Percentiles rank a stretch among this genome's conserved stretches.
Conservation (phyloP, 2,113 vertebrate genomes). For the Lonchura striata region DNA sequence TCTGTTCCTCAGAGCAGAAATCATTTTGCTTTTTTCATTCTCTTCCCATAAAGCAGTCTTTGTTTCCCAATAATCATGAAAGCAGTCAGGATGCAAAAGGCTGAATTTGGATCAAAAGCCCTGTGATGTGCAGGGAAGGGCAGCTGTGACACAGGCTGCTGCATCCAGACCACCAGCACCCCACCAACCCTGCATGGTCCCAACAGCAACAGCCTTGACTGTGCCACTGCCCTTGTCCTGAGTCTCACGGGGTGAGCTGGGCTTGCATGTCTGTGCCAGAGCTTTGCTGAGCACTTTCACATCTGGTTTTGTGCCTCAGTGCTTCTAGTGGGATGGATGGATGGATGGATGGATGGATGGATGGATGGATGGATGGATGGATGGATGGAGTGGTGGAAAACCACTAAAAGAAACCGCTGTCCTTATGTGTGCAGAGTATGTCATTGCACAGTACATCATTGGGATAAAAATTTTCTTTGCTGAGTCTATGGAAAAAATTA, state of each 20-base stretch:
- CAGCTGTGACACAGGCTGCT: neutral
- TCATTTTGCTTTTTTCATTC: neutral
- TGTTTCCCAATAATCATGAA: neutral
- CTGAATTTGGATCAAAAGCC: neutral
- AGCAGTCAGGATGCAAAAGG: neutral
- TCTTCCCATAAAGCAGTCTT: neutral
- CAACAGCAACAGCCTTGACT: fast-evolving
- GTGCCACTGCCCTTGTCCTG: neutral
- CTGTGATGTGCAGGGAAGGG: neutral
- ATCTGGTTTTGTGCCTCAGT: neutral
- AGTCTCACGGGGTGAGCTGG: neutral
- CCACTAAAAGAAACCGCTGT: neutral
- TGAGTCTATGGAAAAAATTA: neutral
- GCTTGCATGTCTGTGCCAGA: neutral
- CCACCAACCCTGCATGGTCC: fast-evolving
- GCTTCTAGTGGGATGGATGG: neutral
- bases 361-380: neutral
- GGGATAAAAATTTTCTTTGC: neutral
- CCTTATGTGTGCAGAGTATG: neutral
- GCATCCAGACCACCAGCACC: neutral
- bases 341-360: neutral
- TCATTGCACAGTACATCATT: fast-evolving
- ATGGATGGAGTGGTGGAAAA: neutral
- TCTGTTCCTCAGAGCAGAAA: neutral
- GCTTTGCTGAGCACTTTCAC: neutral